These are phyloP conservation scores for Parotia lawesii DNA, from an alignment of 2,113 vertebrate species.

Conservation along the genomic window DNA sequence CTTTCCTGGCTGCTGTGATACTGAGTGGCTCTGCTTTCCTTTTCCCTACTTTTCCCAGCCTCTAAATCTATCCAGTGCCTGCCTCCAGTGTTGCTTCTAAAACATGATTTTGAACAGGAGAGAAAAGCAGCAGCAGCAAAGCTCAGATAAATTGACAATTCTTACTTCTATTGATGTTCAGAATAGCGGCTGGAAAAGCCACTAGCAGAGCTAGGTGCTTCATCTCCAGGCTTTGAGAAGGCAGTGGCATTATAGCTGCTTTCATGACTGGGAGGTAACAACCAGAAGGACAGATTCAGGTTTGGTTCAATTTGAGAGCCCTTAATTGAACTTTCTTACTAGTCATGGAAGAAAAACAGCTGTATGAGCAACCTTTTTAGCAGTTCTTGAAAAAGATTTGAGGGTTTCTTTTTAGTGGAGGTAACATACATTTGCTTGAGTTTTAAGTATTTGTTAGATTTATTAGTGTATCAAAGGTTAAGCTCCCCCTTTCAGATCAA, in stretches of 20 bases:
- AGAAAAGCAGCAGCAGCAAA: constrained; percentile 2
- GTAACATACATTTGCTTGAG: neutral
- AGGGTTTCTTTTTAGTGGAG: neutral
- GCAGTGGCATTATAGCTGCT: neutral
- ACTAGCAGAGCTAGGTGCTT: neutral
- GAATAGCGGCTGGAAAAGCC: neutral
- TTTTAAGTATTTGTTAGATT: constrained; percentile 44
- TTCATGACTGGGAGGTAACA: neutral
- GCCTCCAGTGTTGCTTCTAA: constrained; percentile 27
- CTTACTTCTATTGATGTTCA: constrained; percentile 3
- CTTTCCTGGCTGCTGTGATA: neutral
- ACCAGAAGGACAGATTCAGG: neutral
- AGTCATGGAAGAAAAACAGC: neutral
- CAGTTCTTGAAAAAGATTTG: constrained; percentile 1
- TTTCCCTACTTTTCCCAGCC: neutral
- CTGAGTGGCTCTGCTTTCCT: neutral
- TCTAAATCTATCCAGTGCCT: neutral
- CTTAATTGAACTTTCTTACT: neutral
- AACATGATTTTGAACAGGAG: neutral
- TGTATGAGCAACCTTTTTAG: neutral
- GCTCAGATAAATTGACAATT: constrained; percentile 19
- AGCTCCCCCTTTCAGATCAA: constrained; percentile 48
- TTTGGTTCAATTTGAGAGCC: neutral
- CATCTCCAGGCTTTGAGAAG: constrained; percentile 20
- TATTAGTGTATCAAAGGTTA: constrained; percentile 64